A percentile compares a stretch with the other conserved stretches of the same genome.
Evolutionary conservation across 1,140 invertebrate species (phyloP).

Genomic region (Psix sp.): DNA sequence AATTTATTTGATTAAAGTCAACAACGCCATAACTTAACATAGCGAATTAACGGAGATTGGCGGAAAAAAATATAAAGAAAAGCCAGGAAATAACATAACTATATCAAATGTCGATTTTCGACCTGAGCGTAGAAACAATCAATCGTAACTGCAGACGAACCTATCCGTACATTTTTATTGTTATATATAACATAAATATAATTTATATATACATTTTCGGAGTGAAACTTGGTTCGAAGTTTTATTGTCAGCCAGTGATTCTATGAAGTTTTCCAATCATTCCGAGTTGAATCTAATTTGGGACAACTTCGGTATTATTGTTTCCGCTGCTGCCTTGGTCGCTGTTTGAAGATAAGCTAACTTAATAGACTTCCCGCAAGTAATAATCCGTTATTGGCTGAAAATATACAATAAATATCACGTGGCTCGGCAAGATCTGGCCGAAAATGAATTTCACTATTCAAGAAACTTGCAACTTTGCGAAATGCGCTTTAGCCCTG

Average conservation of each 20-base stretch:
- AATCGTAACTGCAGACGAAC: too few relatives aligned
- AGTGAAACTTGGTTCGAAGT: constrained; percentile 38
- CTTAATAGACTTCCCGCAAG: constrained; percentile 42
- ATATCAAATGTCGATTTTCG: too few relatives aligned
- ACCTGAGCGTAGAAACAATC: too few relatives aligned
- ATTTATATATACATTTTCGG: constrained; percentile 25
- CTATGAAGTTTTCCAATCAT: constrained; percentile 50
- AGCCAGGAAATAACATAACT: too few relatives aligned
- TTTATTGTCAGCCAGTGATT: constrained; percentile 45
- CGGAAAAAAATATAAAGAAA: too few relatives aligned
- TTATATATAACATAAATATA: too few relatives aligned
- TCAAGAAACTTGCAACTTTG: constrained; percentile 25
- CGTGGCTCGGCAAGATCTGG: constrained; percentile 12
- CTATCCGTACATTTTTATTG: too few relatives aligned
- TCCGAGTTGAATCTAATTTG: constrained; percentile 48
- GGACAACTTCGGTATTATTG: constrained; percentile 50
- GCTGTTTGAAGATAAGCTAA: constrained; percentile 40
- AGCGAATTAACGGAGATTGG: too few relatives aligned
- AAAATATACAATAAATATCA: constrained; percentile 48
- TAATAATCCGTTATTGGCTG: constrained; percentile 51
- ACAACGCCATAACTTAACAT: too few relatives aligned
- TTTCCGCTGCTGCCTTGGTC: constrained; percentile 27
- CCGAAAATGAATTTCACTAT: constrained; percentile 39
- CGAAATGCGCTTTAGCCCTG: constrained; percentile 2
- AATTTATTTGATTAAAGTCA: too few relatives aligned